Evolutionary conservation across 2,797 vertebrate species (phyloP), one percentile per base, ranked within the genome.

Genomic region (Platalea minor): DNA sequence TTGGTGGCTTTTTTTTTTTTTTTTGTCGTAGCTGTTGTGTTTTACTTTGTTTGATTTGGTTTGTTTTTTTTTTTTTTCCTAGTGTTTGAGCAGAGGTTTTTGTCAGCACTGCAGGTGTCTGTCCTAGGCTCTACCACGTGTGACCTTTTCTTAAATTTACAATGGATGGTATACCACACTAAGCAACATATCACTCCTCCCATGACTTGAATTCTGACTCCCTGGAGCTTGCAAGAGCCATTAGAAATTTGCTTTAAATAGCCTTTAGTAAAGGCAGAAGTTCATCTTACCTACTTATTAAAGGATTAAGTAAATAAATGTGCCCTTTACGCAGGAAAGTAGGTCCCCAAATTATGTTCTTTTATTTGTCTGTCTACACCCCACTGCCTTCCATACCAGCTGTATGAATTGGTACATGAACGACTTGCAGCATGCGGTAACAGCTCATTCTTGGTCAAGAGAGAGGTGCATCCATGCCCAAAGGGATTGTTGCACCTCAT

Each of bases 231-330:
- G n/a, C 64, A 88, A 74, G 9, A 88, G 25, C 60, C 85, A 77
- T 91, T 93, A 80, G 29, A 96, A 92, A 74, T 83, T 70, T 72
- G 8, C 21, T 94, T 93, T 89, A 68, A 89, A 68, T 95, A 89
- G 68, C 75, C 87, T 77, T 88, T 37, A 80, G 60, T 89, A 88
- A 89, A 80, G 43, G 78, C 68, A 93, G 60, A 92, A 74, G 75
- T 94, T 85, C 63, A 77, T 74, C 10, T 80, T 85, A n/a, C 46
- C 56, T 89, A 45, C 68, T 80, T 91, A 90, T 93, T 94, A 94
- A 86, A 83, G 78, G 81, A 94, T 95, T 91, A 96, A 81, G 69
- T 80, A 91, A 85, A 78, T 89, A 92, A 93, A 84, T 25, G 24
- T 89, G 79, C 31, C 72, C 56, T 83, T 89, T 83, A 45, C 53